phyloP scores from a whole-genome alignment of 2,888 invertebrate genomes.

The Lepidocyrtoides sp. region DNA sequence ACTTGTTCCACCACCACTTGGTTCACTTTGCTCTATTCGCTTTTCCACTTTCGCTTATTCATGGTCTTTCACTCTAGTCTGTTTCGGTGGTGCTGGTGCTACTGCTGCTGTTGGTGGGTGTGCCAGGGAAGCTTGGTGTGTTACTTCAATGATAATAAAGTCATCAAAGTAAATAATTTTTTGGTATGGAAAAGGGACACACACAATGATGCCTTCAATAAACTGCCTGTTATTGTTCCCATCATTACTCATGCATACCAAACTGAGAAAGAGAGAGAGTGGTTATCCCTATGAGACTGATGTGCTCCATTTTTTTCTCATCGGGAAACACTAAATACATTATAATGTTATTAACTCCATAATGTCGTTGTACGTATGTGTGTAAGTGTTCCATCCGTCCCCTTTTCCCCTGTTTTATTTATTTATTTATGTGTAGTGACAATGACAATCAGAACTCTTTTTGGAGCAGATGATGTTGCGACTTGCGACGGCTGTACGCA shows the following conservation, averaged over 20 bases:
- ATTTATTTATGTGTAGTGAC: conserved; percentile 60
- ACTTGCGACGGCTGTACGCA: background rate
- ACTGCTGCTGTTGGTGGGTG: conserved; percentile 35
- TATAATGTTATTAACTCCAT: conserved; percentile 71
- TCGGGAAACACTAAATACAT: conserved; percentile 66
- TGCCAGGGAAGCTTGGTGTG: background rate
- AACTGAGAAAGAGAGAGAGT: conserved; percentile 28
- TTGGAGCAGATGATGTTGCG: conserved; percentile 55
- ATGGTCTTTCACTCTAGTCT: conserved; percentile 47
- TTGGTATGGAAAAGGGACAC: background rate
- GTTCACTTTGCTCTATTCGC: conserved; percentile 34
- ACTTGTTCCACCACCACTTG: conserved; percentile 36
- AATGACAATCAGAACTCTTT: conserved; percentile 63
- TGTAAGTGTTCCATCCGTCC: background rate
- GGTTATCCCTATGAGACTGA: conserved; percentile 45
- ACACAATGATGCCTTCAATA: conserved; percentile 44
- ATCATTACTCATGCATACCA: conserved; percentile 77
- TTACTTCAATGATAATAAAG: conserved; percentile 74
- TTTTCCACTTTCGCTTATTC: conserved; percentile 43
- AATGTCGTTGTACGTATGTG: conserved; percentile 30
- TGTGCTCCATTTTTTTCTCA: conserved; percentile 62
- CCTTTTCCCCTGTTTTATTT: conserved; percentile 35
- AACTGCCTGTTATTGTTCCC: conserved; percentile 75
- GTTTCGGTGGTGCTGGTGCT: background rate
- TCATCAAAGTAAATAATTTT: conserved; percentile 78